Base-by-base conservation (phyloP, 2,888 invertebrate species). In the Latrodectus elegans region DNA sequence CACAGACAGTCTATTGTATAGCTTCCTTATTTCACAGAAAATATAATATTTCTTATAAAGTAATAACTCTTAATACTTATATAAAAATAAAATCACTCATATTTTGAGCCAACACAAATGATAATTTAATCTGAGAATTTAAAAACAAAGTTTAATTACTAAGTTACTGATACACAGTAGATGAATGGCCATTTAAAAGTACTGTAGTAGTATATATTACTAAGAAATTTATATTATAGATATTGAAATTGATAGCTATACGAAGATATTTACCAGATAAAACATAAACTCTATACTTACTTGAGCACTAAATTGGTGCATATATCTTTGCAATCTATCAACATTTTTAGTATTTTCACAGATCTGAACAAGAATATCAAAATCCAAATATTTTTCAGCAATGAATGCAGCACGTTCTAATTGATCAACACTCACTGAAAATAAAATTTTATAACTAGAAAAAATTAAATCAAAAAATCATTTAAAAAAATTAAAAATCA, bases 331-430 rank as follows among this genome's bases (percentile, higher is more conserved):
- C 11, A 96, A 92, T 49, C 95, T 94, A 51, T 94, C 94, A 91
- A 95, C 94, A 92, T 97, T 96, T 80, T 95, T 93, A 0, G 95
- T 95, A 72, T 93, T 92, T 91, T 97, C 96, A 91, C 97, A 98
- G 90, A 97, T 94, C 90, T 95, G 93, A 60, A 97, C 94, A 73
- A 98, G 93, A 70, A 95, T 94, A 90, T 95, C 95, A 91, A 97
- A 97, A 92, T 98, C 97, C 68, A 95, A 93, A 93, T 96, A 98
- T 92, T 97, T 97, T 92, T 98, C 98, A 0, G 97, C 97, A 71
- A 98, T 92, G 90, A 95, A 95, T 0, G 95, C 95, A 11, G 97
- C 97, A 84, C 95, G 94, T 91, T 97, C 97, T 90, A 94, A 95
- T 91, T 97, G 95, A 4, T 64, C 70, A n/a, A 79, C 73, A 51